phyloP scores from a whole-genome alignment of 2,888 invertebrate genomes.

The Dascillus cervinus region DNA sequence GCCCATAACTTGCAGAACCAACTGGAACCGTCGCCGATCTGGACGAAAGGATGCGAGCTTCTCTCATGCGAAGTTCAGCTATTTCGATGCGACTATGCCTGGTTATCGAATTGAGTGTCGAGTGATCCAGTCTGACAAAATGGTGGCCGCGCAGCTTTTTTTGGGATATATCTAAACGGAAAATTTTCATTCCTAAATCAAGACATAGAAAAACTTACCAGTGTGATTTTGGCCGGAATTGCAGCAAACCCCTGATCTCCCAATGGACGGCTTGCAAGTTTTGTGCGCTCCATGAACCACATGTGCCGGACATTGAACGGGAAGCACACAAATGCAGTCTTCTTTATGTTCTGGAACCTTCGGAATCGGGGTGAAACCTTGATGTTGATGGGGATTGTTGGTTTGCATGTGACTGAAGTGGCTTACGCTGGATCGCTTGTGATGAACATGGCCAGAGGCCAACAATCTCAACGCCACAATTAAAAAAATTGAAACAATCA shows the following conservation, averaged over 20 bases:
- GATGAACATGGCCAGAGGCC: no score
- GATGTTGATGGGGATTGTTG: slow-evolving; percentile 14
- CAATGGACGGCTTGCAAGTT: slow-evolving; percentile 46
- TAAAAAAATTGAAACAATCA: no score
- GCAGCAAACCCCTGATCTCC: slow-evolving; percentile 53
- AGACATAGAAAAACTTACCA: slow-evolving; percentile 21
- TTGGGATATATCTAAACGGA: slow-evolving; percentile 4
- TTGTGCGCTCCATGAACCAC: slow-evolving; percentile 33
- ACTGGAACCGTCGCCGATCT: slow-evolving; percentile 36
- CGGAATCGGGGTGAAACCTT: slow-evolving; percentile 22
- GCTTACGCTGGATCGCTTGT: no score
- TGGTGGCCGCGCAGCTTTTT: slow-evolving; percentile 9
- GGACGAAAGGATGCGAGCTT: slow-evolving; percentile 33
- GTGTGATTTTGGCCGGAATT: slow-evolving; percentile 55
- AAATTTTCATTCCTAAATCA: no score
- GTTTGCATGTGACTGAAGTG: no score
- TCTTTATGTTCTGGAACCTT: slow-evolving; percentile 12
- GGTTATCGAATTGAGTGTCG: slow-evolving; percentile 22
- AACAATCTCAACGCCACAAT: no score
- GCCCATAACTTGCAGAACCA: slow-evolving; percentile 41
- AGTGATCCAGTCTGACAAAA: slow-evolving; percentile 9
- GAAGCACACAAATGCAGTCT: slow-evolving; percentile 52
- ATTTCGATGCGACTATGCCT: slow-evolving; percentile 34
- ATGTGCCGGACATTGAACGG: slow-evolving; percentile 61
- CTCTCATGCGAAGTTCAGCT: slow-evolving; percentile 36